These are phyloP conservation scores for Gryllus longicercus DNA, from an alignment of 2,888 invertebrate species.

Conservation along the genomic window DNA sequence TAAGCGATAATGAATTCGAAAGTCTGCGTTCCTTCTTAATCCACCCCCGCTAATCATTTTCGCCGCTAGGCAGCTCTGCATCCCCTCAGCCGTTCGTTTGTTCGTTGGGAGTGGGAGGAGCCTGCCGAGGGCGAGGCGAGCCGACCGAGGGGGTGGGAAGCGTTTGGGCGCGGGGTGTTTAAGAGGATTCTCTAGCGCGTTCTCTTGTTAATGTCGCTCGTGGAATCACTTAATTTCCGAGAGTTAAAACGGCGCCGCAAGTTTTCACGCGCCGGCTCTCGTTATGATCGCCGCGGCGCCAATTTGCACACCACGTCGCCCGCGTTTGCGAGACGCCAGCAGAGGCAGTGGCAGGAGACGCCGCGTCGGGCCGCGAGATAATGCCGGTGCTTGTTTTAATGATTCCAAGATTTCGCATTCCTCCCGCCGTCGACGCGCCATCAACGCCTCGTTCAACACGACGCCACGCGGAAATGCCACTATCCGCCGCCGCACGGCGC, in stretches of 20 bases:
- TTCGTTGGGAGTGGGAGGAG: too few species aligned
- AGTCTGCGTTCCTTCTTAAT: neutral
- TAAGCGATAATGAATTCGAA: neutral
- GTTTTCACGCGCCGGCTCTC: neutral
- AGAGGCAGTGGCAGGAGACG: too few species aligned
- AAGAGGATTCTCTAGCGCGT: neutral
- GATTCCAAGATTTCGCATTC: constrained; percentile 17
- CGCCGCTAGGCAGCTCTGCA: too few species aligned
- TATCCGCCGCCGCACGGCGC: too few species aligned
- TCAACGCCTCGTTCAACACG: neutral
- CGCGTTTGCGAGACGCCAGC: neutral
- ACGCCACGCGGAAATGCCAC: neutral
- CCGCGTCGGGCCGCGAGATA: neutral
- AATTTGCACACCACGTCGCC: neutral
- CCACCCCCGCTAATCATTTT: too few species aligned
- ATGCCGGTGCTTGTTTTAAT: constrained; percentile 17
- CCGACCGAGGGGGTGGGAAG: neutral
- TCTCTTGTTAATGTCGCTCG: neutral
- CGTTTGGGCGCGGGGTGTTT: neutral
- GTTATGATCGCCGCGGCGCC: neutral
- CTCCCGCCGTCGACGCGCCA: neutral
- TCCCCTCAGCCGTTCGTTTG: too few species aligned
- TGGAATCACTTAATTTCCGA: constrained; percentile 1
- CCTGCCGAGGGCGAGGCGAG: neutral
- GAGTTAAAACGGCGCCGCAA: neutral